phyloP scores from a whole-genome alignment of 1,140 invertebrate genomes.

The Babylonia areolata region DNA sequence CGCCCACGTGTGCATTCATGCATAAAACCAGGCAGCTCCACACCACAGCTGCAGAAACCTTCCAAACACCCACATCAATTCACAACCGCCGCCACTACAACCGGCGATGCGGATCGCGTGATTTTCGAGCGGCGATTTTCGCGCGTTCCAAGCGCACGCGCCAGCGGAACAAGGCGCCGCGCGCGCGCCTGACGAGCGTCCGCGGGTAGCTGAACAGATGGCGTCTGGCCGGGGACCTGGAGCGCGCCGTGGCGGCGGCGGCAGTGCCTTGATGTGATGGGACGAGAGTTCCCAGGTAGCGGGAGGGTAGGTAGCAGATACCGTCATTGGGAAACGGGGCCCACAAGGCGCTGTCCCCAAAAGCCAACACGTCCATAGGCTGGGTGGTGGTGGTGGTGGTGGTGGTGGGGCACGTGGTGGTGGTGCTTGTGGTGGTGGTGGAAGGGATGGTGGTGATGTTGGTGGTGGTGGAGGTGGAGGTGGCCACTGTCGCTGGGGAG shows the following conservation, averaged over 20 bases:
- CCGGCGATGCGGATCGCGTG: no score
- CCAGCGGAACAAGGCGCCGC: constrained; percentile 4
- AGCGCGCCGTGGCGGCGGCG: not conserved
- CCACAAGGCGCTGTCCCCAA: constrained; percentile 30
- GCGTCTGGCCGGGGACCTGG: not conserved
- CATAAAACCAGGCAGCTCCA: no score
- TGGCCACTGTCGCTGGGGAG: not conserved
- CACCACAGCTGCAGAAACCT: no score
- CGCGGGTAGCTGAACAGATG: constrained; percentile 13
- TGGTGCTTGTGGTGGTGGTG: not conserved
- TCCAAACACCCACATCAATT: no score
- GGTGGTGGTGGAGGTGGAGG: not conserved
- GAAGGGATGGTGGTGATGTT: not conserved
- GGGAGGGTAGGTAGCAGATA: not conserved
- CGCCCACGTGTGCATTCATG: no score
- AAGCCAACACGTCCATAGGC: constrained; percentile 13
- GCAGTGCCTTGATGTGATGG: not conserved
- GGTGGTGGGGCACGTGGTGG: not conserved
- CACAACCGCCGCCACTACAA: no score
- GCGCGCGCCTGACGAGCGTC: not conserved
- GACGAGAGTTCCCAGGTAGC: not conserved
- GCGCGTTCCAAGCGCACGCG: not conserved
- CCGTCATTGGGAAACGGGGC: not conserved
- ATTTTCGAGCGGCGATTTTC: not conserved
- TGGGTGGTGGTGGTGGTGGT: constrained; percentile 7